Evolutionary conservation across 2,888 invertebrate species (phyloP).

Genomic region (Iphiclides podalirius): DNA sequence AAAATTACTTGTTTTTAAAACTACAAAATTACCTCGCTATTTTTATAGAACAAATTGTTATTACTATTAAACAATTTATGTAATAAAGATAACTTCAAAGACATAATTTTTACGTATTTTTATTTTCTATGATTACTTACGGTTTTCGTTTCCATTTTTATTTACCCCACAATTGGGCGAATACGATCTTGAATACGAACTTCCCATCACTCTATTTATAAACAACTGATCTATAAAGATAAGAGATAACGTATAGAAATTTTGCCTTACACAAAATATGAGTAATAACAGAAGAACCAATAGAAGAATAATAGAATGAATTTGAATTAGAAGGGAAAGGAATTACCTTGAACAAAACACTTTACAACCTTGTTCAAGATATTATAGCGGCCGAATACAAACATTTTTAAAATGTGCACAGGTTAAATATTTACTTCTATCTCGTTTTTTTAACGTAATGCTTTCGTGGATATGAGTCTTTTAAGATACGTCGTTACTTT

Average conservation of each 20-base stretch:
- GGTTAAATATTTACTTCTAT: slow-evolving; percentile 6
- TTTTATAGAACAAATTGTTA: too few species aligned
- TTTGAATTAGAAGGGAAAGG: slow-evolving; percentile 32
- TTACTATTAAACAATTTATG: too few species aligned
- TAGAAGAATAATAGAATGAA: slow-evolving; percentile 1
- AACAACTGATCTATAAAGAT: slow-evolving; percentile 14
- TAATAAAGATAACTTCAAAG: too few species aligned
- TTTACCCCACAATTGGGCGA: slow-evolving; percentile 55
- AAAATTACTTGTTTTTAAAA: too few species aligned
- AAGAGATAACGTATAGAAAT: slow-evolving; percentile 4
- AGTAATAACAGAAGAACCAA: neutral
- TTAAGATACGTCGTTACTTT: neutral
- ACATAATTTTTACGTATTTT: neutral
- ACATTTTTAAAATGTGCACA: slow-evolving; percentile 27
- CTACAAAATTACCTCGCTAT: too few species aligned
- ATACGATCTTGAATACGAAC: slow-evolving; percentile 67
- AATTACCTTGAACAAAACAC: slow-evolving; percentile 61
- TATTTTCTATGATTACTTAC: slow-evolving; percentile 45
- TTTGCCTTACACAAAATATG: neutral
- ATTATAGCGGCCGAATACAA: slow-evolving; percentile 39
- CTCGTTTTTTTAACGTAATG: neutral
- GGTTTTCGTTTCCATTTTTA: slow-evolving; percentile 39
- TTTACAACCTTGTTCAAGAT: slow-evolving; percentile 50
- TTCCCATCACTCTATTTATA: slow-evolving; percentile 57
- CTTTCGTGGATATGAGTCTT: neutral